Conservation (phyloP, 2,797 vertebrate genomes). For the Danio aesculapii region DNA sequence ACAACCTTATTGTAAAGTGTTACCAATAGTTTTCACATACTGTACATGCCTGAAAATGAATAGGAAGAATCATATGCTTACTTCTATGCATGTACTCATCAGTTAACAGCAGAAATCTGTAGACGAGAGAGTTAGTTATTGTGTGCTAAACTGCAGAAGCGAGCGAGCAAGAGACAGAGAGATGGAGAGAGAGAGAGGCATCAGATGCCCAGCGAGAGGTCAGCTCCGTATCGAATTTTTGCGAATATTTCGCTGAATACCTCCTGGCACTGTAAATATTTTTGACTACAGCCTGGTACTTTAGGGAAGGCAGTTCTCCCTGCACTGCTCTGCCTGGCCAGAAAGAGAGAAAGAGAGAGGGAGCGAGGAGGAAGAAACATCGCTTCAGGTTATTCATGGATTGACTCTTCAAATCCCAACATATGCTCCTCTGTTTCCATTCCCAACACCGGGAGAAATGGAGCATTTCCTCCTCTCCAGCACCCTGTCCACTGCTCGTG, state of each 20-base stretch:
- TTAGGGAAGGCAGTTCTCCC: slow-evolving; percentile 96
- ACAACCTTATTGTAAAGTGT: too few species aligned
- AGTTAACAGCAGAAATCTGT: slow-evolving; percentile 3
- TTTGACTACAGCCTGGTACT: slow-evolving; percentile 97
- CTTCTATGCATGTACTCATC: background rate
- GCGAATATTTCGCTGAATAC: slow-evolving; percentile 96
- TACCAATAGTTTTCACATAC: too few species aligned
- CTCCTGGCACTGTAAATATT: slow-evolving; percentile 99
- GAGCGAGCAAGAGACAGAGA: slow-evolving; percentile 24
- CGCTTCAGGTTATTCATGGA: slow-evolving; percentile 99
- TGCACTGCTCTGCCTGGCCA: slow-evolving; percentile 69
- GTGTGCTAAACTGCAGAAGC: slow-evolving; percentile 13
- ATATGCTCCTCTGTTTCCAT: slow-evolving; percentile 84
- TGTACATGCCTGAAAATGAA: too few species aligned
- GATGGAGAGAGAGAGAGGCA: slow-evolving; percentile 73
- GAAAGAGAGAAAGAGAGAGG: slow-evolving; percentile 57
- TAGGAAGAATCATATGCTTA: too few species aligned
- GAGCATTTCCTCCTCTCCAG: slow-evolving; percentile 75
- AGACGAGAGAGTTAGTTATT: background rate
- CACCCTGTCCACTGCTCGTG: slow-evolving; percentile 46
- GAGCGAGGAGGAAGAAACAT: slow-evolving; percentile 78
- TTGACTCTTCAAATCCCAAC: slow-evolving; percentile 95
- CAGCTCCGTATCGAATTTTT: slow-evolving; percentile 94
- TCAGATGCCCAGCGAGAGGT: slow-evolving; percentile 91
- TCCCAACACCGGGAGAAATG: slow-evolving; percentile 78